These are phyloP conservation scores for Athripsodes cinereus DNA, from an alignment of 2,888 invertebrate genomes.

Conservation along the genomic window DNA sequence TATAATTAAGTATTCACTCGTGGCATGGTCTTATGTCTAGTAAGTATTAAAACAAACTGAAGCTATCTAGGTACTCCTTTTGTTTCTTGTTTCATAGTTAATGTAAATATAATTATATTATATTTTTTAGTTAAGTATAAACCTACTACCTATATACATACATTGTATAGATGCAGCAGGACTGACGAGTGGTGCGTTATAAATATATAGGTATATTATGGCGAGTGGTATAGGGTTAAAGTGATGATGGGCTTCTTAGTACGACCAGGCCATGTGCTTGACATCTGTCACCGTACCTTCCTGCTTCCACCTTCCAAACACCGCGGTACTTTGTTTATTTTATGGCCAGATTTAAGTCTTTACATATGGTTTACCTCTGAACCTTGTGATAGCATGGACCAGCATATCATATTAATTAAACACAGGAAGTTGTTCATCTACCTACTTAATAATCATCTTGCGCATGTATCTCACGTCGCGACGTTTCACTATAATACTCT, in stretches of 20 bases:
- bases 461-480: neutral
- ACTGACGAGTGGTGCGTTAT: neutral
- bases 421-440: conserved; percentile 13
- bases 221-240: neutral
- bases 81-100: neutral
- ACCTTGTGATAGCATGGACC: conserved; percentile 8
- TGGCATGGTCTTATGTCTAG: too few species aligned
- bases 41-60: too few species aligned
- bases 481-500: conserved; percentile 10
- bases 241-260: conserved; percentile 10
- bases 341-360: conserved; percentile 4
- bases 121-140: too few species aligned
- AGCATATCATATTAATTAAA: conserved; percentile 20
- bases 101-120: too few species aligned
- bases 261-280: conserved; percentile 38
- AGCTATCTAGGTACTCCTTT: too few species aligned
- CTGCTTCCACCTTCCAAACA: conserved; percentile 33
- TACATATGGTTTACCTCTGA: conserved; percentile 16
- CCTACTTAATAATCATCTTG: conserved; percentile 3
- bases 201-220: too few species aligned
- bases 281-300: conserved; percentile 48
- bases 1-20: too few species aligned
- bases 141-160: too few species aligned
- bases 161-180: too few species aligned
- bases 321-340: neutral